Conservation (phyloP, 2,113 vertebrate genomes). For the Prunella fulvescens region DNA sequence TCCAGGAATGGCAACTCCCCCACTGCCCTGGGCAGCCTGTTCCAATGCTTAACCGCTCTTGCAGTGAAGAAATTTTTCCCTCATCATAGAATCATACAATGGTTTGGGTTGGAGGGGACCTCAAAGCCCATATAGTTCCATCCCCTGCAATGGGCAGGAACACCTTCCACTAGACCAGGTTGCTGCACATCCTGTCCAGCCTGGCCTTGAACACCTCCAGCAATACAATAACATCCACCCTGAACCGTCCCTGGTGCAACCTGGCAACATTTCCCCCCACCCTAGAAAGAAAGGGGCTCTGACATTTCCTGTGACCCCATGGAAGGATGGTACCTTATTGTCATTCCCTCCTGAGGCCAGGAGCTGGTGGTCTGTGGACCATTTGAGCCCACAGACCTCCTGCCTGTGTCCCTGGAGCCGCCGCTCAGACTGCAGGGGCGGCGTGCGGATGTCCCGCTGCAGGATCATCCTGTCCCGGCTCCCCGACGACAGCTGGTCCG, state of each 20-base stretch:
- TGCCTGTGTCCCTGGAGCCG: slow-evolving; percentile 96
- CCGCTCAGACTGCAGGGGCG: slow-evolving; percentile 91
- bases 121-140: background rate
- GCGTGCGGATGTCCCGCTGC: slow-evolving; percentile 91
- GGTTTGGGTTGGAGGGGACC: background rate
- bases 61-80: background rate
- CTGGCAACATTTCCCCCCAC: background rate
- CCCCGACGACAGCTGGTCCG: slow-evolving; percentile 94
- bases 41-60: background rate
- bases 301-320: background rate
- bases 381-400: slow-evolving; percentile 97
- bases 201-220: background rate
- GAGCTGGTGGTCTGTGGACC: slow-evolving; percentile 98
- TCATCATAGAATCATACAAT: background rate
- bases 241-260: background rate
- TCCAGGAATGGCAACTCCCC: background rate
- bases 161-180: background rate
- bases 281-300: background rate
- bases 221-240: rapidly evolving
- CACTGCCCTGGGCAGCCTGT: background rate
- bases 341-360: slow-evolving; percentile 96
- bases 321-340: slow-evolving; percentile 83
- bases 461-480: slow-evolving; percentile 95
- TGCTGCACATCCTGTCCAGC: background rate
- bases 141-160: background rate